These are phyloP conservation scores for Tupaia tana DNA, from an alignment of 2,113 vertebrate genomes.

Conservation along the genomic window DNA sequence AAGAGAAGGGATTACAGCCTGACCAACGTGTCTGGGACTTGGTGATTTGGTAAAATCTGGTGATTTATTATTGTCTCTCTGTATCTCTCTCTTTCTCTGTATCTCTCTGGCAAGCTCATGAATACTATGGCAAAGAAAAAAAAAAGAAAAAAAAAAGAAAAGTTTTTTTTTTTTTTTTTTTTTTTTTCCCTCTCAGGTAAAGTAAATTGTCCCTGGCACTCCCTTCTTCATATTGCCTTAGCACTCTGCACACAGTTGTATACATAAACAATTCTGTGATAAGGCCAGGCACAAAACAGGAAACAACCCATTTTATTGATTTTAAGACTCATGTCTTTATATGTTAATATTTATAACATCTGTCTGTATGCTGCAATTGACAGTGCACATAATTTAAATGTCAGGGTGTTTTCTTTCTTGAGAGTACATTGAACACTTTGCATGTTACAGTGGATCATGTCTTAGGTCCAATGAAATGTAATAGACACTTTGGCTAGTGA, in stretches of 20 bases:
- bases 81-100: too few species aligned
- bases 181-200: not conserved
- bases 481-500: not conserved
- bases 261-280: not conserved
- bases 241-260: not conserved
- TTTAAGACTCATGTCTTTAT: conserved; percentile 7
- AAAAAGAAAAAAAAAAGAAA: too few species aligned
- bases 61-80: too few species aligned
- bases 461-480: not conserved
- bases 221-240: not conserved
- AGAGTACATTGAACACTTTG: not conserved
- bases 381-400: not conserved
- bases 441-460: not conserved
- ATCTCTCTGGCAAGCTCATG: too few species aligned
- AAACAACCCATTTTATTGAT: not conserved
- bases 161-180: too few species aligned
- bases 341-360: conserved; percentile 23
- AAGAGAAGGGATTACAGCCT: too few species aligned
- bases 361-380: not conserved
- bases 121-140: too few species aligned
- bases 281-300: not conserved
- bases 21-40: too few species aligned
- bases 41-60: too few species aligned
- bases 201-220: not conserved
- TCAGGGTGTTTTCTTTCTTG: conserved; percentile 1